Percentiles rank a stretch among this genome's conserved stretches.
Conservation (phyloP, 2,113 vertebrate genomes). For the Addax nasomaculatus region DNA sequence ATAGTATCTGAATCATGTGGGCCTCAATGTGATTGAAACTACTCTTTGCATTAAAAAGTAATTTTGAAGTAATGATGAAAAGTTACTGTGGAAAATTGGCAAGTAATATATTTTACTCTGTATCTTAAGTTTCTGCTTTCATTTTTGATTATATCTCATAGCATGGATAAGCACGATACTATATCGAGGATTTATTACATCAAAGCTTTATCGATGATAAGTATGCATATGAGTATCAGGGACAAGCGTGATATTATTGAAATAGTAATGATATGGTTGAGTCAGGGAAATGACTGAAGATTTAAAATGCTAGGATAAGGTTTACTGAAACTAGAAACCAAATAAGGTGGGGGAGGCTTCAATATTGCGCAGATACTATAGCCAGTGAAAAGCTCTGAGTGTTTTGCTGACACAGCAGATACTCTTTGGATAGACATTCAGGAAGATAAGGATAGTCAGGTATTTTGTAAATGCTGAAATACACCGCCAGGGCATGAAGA, state of each 20-base stretch:
- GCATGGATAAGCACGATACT: constrained; percentile 83
- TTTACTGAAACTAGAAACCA: constrained; percentile 65
- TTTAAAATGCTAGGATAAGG: constrained; percentile 70
- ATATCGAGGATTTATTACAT: constrained; percentile 86
- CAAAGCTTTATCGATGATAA: constrained; percentile 83
- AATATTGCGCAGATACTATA: constrained; percentile 67
- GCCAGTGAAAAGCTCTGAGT: constrained; percentile 24
- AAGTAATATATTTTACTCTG: constrained; percentile 97
- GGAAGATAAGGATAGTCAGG: constrained; percentile 69
- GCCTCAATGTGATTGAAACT: constrained; percentile 99
- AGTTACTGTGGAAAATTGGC: constrained; percentile 99
- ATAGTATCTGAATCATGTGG: constrained; percentile 99
- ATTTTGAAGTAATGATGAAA: constrained; percentile 99
- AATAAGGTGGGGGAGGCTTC: constrained; percentile 24
- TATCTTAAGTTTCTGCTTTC: constrained; percentile 88
- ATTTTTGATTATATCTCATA: constrained; percentile 88
- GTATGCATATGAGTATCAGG: constrained; percentile 76
- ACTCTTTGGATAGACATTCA: constrained; percentile 67
- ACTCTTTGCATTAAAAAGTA: constrained; percentile 99
- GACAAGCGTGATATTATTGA: constrained; percentile 78
- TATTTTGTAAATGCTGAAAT: constrained; percentile 68
- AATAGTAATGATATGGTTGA: constrained; percentile 72
- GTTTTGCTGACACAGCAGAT: constrained; percentile 74
- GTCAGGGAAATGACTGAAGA: constrained; percentile 73
- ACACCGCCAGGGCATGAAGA: constrained; percentile 41